Percentiles rank a stretch among this genome's conserved stretches.
Conservation (phyloP, 2,888 invertebrate species). For the Lithophane ornitopus region DNA sequence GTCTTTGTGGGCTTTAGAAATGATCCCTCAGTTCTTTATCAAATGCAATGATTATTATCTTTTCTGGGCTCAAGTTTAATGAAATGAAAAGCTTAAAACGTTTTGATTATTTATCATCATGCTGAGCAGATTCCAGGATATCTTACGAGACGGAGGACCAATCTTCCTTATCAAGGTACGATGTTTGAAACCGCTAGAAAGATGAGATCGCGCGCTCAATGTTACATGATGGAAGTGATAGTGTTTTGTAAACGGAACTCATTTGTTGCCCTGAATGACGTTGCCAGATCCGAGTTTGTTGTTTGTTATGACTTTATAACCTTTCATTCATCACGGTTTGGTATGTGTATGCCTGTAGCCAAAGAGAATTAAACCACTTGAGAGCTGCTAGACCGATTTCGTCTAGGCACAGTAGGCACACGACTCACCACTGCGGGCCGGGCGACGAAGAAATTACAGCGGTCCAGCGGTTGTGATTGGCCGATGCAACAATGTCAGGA, state of each 20-base stretch:
- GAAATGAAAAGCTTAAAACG: neutral
- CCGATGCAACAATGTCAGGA: too few species aligned
- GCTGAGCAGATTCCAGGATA: constrained; percentile 35
- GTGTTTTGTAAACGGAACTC: constrained; percentile 22
- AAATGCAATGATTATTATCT: neutral
- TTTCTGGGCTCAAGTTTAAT: neutral
- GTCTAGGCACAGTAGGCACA: too few species aligned
- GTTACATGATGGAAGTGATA: neutral
- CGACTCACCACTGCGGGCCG: too few species aligned
- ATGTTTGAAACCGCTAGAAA: constrained; percentile 6
- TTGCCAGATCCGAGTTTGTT: constrained; percentile 1
- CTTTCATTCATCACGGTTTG: neutral
- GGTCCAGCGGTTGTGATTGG: too few species aligned
- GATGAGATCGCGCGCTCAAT: neutral
- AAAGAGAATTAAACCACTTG: too few species aligned
- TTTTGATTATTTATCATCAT: constrained; percentile 31
- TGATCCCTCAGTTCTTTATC: neutral
- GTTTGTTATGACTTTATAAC: constrained; percentile 19
- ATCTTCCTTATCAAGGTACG: constrained; percentile 63
- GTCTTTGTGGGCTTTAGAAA: neutral
- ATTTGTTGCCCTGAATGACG: neutral
- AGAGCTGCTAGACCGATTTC: too few species aligned
- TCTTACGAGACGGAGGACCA: constrained; percentile 45
- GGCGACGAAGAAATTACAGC: too few species aligned
- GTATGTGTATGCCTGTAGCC: neutral